A percentile compares a stretch with the other conserved stretches of the same genome.
Evolutionary conservation across 2,113 vertebrate genomes (phyloP).

Genomic region (Nyctereutes procyonoides): DNA sequence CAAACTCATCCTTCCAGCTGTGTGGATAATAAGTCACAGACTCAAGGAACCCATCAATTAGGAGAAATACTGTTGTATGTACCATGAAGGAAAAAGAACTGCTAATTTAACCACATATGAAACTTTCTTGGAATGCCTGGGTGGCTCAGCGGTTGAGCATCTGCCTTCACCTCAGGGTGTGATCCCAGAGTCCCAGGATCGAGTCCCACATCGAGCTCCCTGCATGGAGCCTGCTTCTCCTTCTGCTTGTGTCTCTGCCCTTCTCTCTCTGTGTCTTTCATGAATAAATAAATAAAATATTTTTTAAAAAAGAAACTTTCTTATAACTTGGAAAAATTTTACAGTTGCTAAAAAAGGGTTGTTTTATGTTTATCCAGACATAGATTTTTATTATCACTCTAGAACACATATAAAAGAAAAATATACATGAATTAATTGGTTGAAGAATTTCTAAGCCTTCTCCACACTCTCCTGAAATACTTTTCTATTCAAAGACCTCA

Average conservation of each 20-base stretch:
- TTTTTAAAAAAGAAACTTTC: background rate
- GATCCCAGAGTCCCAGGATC: no score
- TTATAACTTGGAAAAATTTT: background rate
- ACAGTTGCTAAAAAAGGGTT: background rate
- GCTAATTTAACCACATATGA: background rate
- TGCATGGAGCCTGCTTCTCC: no score
- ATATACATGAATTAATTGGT: background rate
- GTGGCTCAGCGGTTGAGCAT: no score
- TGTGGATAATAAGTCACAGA: background rate
- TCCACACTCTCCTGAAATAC: background rate
- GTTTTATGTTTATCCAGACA: background rate
- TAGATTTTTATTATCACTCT: background rate
- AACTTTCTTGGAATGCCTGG: no score
- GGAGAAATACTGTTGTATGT: background rate
- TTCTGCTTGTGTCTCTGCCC: no score
- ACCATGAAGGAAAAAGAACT: background rate
- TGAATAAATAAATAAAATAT: no score
- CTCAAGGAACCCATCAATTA: background rate
- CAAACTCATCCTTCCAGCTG: background rate
- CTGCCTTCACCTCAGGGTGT: no score
- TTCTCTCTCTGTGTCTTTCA: no score
- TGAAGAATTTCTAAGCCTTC: background rate
- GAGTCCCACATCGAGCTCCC: no score
- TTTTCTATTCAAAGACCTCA: background rate
- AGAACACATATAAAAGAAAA: background rate